Evolutionary conservation across 2,113 vertebrate genomes (phyloP).

Genomic region (Plotosus lineatus): DNA sequence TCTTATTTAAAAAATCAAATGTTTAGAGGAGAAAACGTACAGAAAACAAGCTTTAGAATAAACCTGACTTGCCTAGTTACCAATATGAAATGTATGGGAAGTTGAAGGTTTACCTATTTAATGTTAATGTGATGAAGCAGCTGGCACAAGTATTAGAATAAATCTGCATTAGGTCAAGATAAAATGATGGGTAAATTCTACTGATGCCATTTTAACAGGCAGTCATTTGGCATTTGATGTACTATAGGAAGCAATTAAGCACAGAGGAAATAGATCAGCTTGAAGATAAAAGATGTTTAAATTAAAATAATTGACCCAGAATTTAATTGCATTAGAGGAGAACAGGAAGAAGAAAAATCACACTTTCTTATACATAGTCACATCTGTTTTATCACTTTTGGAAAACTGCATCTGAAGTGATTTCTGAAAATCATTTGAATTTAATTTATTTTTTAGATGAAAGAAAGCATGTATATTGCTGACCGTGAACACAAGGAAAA

Average conservation of each 20-base stretch:
- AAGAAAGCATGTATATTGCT: constrained; percentile 69
- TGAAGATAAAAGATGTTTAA: not conserved
- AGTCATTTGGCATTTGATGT: not conserved
- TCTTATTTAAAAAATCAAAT: not conserved
- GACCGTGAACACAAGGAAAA: constrained; percentile 76
- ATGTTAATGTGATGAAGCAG: not conserved
- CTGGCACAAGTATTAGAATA: not conserved
- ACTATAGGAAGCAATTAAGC: not conserved
- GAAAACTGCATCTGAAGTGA: not conserved
- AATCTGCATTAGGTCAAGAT: not conserved
- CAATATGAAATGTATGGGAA: not conserved
- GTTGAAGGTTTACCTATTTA: not conserved
- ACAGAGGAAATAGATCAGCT: not conserved
- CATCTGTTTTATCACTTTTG: not conserved
- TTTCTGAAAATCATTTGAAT: not conserved
- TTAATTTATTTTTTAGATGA: constrained; percentile 67
- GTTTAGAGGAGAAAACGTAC: not conserved
- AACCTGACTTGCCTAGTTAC: not conserved
- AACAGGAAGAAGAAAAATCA: not conserved
- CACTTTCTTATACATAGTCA: not conserved
- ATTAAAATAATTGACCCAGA: not conserved
- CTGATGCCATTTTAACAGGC: not conserved
- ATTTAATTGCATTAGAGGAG: no score
- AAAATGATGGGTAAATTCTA: not conserved
- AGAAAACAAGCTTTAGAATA: not conserved